Evolutionary conservation across 2,888 invertebrate species (phyloP).

Genomic region (Melikaiella ostensackeni): DNA sequence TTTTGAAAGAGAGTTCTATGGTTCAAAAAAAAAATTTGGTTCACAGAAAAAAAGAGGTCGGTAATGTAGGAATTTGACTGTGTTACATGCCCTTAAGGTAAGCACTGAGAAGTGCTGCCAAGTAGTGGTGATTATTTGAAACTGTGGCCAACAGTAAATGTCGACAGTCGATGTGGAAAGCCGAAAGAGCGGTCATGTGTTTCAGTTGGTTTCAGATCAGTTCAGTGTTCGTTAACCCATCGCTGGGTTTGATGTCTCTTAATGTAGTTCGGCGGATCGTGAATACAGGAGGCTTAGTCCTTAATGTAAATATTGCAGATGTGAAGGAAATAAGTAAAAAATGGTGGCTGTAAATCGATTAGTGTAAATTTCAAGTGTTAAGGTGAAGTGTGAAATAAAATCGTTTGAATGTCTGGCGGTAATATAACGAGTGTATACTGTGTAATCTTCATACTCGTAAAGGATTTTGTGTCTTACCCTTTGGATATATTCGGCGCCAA

Average conservation of each 20-base stretch:
- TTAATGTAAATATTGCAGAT: constrained; percentile 26
- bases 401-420: not conserved
- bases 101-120: not conserved
- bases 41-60: too few relatives aligned
- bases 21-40: too few relatives aligned
- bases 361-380: not conserved
- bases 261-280: not conserved
- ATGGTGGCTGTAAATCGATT: not conserved
- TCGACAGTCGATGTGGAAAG: constrained; percentile 5
- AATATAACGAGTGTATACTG: constrained; percentile 2
- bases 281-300: not conserved
- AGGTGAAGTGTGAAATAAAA: constrained; percentile 1
- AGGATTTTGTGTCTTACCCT: constrained; percentile 11
- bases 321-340: not conserved
- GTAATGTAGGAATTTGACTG: too few relatives aligned
- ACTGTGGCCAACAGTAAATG: not conserved
- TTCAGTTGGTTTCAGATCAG: too few relatives aligned
- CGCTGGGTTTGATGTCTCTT: constrained; percentile 4
- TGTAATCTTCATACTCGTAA: not conserved
- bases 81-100: too few relatives aligned
- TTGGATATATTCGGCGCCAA: constrained; percentile 16
- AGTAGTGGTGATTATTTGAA: not conserved
- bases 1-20: too few relatives aligned
- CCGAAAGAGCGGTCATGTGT: not conserved
- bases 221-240: constrained; percentile 10